Evolutionary conservation across 2,797 vertebrate species (phyloP).

Genomic region (Semotilus atromaculatus): DNA sequence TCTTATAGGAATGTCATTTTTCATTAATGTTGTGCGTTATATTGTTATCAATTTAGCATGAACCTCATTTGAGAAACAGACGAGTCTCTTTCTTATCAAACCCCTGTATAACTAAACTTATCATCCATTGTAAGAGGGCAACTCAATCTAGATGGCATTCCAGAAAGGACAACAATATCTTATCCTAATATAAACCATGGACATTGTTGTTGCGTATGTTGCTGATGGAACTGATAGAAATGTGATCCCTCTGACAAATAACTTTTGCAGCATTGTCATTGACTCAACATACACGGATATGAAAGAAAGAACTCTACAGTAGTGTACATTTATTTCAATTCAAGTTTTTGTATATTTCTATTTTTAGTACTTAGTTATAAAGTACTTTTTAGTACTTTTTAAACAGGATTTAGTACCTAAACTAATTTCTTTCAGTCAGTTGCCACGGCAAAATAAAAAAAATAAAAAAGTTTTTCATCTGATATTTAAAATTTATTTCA

Average conservation of each 20-base stretch:
- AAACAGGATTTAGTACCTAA: too few species aligned
- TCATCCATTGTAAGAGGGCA: constrained; percentile 1
- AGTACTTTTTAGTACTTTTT: too few species aligned
- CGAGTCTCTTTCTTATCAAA: constrained; percentile 3
- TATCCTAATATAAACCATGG: background rate
- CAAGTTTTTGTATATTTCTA: background rate
- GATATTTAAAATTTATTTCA: background rate
- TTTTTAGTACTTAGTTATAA: background rate
- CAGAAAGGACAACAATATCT: background rate
- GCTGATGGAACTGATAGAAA: background rate
- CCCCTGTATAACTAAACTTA: background rate
- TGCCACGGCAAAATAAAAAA: background rate
- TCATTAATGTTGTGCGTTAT: background rate
- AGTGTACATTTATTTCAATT: too few species aligned
- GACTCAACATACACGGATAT: background rate
- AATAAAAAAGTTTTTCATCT: background rate
- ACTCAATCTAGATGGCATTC: background rate
- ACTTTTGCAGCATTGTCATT: background rate
- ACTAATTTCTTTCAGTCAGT: background rate
- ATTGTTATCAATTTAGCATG: constrained; percentile 13
- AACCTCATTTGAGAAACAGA: constrained; percentile 16
- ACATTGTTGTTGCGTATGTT: background rate
- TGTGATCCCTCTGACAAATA: background rate
- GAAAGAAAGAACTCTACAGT: background rate
- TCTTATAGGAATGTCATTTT: constrained; percentile 15